These are phyloP conservation scores for Lycorma delicatula DNA, from an alignment of 1,140 invertebrate genomes.

Conservation along the genomic window DNA sequence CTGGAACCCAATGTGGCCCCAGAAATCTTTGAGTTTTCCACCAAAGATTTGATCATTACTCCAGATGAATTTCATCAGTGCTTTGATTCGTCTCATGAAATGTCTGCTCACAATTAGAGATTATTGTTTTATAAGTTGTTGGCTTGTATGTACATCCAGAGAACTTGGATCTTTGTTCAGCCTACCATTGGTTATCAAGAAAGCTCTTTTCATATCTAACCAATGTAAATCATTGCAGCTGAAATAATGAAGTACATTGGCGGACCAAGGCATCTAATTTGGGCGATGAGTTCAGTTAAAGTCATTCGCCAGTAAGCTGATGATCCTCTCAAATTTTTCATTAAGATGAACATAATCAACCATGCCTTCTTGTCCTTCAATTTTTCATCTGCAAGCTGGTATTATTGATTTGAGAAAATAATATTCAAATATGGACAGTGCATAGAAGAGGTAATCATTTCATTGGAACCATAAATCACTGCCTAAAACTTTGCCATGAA, in stretches of 20 bases:
- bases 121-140: slow-evolving; percentile 10
- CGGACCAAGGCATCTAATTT: slow-evolving; percentile 6
- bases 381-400: neutral
- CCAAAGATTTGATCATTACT: neutral
- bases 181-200: slow-evolving; percentile 8
- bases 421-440: neutral
- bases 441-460: neutral
- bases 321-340: neutral
- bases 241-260: slow-evolving; percentile 1
- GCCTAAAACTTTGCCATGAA: neutral
- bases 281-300: neutral
- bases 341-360: too few relatives aligned
- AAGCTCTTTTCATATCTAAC: slow-evolving; percentile 8
- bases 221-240: slow-evolving; percentile 7
- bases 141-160: neutral
- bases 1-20: neutral
- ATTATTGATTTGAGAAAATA: neutral
- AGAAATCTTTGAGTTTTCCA: neutral
- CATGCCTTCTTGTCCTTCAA: neutral
- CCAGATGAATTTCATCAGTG: slow-evolving; percentile 2
- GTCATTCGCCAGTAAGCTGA: neutral
- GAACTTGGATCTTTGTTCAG: slow-evolving; percentile 3
- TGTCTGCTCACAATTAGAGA: slow-evolving; percentile 4
- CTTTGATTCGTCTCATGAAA: slow-evolving; percentile 9
- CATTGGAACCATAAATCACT: neutral